Percentiles rank a stretch among this genome's conserved stretches.
Conservation (phyloP, 2,797 vertebrate species). For the Hydrocynus forskahlii region DNA sequence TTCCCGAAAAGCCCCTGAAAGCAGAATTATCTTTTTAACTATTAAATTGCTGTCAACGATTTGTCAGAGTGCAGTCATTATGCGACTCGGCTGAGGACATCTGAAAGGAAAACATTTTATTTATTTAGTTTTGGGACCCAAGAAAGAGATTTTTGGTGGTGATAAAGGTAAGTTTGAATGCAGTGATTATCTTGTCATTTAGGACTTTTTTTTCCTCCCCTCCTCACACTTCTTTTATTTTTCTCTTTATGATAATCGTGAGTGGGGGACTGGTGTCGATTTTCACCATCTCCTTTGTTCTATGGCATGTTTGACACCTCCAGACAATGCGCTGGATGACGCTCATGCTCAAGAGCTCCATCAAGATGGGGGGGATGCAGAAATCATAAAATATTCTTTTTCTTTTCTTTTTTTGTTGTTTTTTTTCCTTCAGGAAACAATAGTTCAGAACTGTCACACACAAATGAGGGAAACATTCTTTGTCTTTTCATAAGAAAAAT, state of each 20-base stretch:
- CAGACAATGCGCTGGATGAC: slow-evolving; percentile 71
- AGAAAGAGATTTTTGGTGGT: slow-evolving; percentile 73
- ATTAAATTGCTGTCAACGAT: slow-evolving; percentile 83
- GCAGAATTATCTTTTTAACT: slow-evolving; percentile 86
- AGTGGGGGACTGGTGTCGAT: slow-evolving; percentile 62
- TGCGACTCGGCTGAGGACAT: slow-evolving; percentile 71
- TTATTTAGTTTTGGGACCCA: slow-evolving; percentile 80
- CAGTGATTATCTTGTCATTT: slow-evolving; percentile 86
- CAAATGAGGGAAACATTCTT: slow-evolving; percentile 22
- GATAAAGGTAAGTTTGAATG: slow-evolving; percentile 84
- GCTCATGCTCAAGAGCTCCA: slow-evolving; percentile 36
- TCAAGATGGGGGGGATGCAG: slow-evolving; percentile 31
- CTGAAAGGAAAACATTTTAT: slow-evolving; percentile 83
- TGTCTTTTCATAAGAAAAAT: background rate
- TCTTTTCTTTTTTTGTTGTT: slow-evolving; percentile 2
- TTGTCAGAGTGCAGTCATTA: slow-evolving; percentile 82
- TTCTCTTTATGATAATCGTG: slow-evolving; percentile 54
- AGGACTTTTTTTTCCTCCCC: slow-evolving; percentile 44
- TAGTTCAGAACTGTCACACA: slow-evolving; percentile 56
- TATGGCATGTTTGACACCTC: slow-evolving; percentile 78
- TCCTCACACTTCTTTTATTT: slow-evolving; percentile 35
- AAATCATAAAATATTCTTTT: slow-evolving; percentile 52
- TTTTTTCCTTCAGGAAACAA: slow-evolving; percentile 41
- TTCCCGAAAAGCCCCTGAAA: slow-evolving; percentile 75
- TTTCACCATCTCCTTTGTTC: slow-evolving; percentile 81